Evolutionary conservation across 1,140 invertebrate species (phyloP), one percentile per base, ranked within the genome.

Genomic region (Glossosoma conforme): DNA sequence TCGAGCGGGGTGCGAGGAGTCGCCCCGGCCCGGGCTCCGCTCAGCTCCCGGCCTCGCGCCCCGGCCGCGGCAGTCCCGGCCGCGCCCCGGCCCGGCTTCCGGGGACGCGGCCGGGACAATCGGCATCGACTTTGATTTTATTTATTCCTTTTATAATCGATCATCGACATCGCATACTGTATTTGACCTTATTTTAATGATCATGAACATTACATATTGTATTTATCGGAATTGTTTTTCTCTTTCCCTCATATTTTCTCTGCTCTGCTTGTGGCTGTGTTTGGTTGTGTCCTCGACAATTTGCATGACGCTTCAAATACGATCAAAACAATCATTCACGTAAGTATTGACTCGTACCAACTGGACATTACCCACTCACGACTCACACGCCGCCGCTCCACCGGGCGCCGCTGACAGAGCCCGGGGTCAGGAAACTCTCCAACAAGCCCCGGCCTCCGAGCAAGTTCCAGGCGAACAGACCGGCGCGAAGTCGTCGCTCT

Each of bases 241-340:
- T 79, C 74, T 81, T 82, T 81, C 77, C 77, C 77, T 76, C 77
- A 78, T 76, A 79, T 79, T 81, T 81, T 81, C 78, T 80, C 78
- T 82, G 79, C 81, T 84, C 80, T 84, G 81, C 81, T 84, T 84
- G 58, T 72, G 78, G 77, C 78, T 77, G 78, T 82, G 80, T 80
- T 80, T 78, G 80, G 80, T 82, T 82, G 78, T 80, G 75, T 80
- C 78, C 78, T 77, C 75, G 76, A 79, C 78, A 78, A 77, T 79
- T 78, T 83, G 81, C 81, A 83, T 83, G 80, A 78, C 71, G 80
- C 81, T 82, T 81, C 81, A 78, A 81, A 79, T 76, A 72, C 56
- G 59, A 60, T 84, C 87, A 80, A 87, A 88, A 87, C 68, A 66
- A 74, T 75, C 70, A 73, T 79, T 79, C 85, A 76, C 84, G 90